These are phyloP conservation scores for Psococerastis gibbosa DNA, from an alignment of 2,888 invertebrate species.

Conservation along the genomic window DNA sequence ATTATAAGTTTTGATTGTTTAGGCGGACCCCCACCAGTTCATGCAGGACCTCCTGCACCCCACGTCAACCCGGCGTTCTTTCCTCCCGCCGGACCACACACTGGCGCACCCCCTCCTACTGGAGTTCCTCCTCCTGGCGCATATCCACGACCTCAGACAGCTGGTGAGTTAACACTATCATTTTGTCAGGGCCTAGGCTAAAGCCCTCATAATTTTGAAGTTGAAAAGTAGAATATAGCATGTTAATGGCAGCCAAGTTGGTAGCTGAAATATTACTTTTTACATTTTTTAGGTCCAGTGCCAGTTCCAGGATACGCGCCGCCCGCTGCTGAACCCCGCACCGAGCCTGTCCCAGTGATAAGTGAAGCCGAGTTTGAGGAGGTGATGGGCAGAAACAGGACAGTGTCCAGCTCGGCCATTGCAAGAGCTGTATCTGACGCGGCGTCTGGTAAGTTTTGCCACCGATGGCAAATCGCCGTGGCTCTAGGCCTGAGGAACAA, in stretches of 20 bases:
- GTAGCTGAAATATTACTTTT: too few relatives aligned
- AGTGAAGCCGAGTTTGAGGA: slow-evolving; percentile 96
- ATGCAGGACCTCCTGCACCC: slow-evolving; percentile 45
- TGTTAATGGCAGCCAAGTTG: too few relatives aligned
- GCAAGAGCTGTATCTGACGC: slow-evolving; percentile 94
- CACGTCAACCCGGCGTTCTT: slow-evolving; percentile 97
- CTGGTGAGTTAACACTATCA: slow-evolving; percentile 5
- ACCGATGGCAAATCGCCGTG: too few relatives aligned
- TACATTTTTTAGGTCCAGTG: too few relatives aligned
- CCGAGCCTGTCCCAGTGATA: slow-evolving; percentile 36
- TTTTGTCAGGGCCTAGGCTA: too few relatives aligned
- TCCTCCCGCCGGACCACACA: slow-evolving; percentile 20
- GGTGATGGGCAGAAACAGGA: slow-evolving; percentile 90
- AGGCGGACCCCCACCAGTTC: slow-evolving; percentile 31
- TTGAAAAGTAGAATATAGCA: too few relatives aligned
- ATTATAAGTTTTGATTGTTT: slow-evolving; percentile 26
- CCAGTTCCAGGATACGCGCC: slow-evolving; percentile 3
- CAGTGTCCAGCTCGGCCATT: slow-evolving; percentile 94
- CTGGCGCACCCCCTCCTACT: slow-evolving; percentile 15
- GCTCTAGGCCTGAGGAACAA: too few relatives aligned
- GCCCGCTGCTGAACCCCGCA: neutral
- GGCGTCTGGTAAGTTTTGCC: slow-evolving; percentile 60
- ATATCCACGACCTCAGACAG: slow-evolving; percentile 1
- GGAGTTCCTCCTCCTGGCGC: slow-evolving; percentile 16
- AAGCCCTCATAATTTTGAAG: too few relatives aligned